Conservation (phyloP, 2,888 invertebrate genomes). For the Rapana venosa region DNA sequence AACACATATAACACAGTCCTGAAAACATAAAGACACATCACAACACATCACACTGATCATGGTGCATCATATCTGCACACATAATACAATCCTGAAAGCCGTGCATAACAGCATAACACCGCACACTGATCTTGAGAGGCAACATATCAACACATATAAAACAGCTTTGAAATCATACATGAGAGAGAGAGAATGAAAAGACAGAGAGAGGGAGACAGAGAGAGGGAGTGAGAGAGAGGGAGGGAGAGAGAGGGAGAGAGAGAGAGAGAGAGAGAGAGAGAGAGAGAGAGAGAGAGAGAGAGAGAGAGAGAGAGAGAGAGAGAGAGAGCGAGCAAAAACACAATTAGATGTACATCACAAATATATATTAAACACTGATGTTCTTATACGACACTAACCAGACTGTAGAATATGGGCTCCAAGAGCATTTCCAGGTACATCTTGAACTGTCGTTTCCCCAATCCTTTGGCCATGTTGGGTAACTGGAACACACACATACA, state of each 20-base stretch:
- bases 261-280: slow-evolving; percentile 3
- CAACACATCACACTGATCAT: neutral
- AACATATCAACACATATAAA: too few species aligned
- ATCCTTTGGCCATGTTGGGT: slow-evolving; percentile 79
- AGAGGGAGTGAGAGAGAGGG: too few species aligned
- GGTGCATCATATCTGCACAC: neutral
- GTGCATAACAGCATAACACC: too few species aligned
- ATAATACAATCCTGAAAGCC: too few species aligned
- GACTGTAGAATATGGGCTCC: slow-evolving; percentile 80
- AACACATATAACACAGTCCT: neutral
- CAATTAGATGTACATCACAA: too few species aligned
- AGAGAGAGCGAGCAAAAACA: neutral
- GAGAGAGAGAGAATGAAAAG: too few species aligned
- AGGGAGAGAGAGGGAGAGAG: neutral
- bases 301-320: too few species aligned
- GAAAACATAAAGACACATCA: neutral
- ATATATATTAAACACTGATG: too few species aligned
- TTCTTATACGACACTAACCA: slow-evolving; percentile 77
- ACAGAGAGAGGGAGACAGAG: too few species aligned
- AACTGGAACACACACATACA: slow-evolving; percentile 68
- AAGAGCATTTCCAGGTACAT: slow-evolving; percentile 79
- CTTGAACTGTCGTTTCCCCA: slow-evolving; percentile 81
- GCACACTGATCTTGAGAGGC: too few species aligned
- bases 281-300: neutral
- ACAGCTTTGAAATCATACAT: neutral